These are phyloP conservation scores for Malurus splendens DNA, from an alignment of 2,797 vertebrate species.

Conservation along the genomic window DNA sequence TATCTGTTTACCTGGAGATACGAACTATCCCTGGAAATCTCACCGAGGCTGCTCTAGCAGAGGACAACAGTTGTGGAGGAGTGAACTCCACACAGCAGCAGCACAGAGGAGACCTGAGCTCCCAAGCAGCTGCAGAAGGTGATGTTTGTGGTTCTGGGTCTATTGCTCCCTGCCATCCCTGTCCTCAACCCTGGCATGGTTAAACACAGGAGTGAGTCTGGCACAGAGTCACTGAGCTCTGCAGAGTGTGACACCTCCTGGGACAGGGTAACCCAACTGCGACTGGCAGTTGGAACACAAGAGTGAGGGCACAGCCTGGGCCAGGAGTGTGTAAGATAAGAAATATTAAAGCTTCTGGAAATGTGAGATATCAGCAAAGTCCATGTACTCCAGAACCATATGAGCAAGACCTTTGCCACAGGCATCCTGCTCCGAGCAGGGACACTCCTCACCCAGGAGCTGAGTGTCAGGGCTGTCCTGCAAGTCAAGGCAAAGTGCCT, in stretches of 20 bases:
- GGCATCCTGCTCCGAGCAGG: not conserved
- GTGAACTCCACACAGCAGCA: not conserved
- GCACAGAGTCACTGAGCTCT: not conserved
- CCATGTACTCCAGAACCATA: not conserved
- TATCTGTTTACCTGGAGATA: not conserved
- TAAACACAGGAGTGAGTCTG: not conserved
- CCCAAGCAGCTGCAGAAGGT: not conserved
- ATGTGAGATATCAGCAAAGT: not conserved
- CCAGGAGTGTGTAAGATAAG: not conserved
- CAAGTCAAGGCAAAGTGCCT: not conserved
- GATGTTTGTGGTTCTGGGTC: not conserved
- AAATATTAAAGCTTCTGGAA: not conserved
- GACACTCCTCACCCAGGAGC: not conserved
- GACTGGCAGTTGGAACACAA: not conserved
- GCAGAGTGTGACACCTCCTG: not conserved
- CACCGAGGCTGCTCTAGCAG: not conserved
- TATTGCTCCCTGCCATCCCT: not conserved
- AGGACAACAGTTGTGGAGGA: not conserved
- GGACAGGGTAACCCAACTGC: rapidly evolving
- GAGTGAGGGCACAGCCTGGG: not conserved
- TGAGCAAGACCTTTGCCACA: not conserved
- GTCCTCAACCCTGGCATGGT: not conserved
- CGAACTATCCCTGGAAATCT: not conserved
- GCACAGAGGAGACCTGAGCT: not conserved
- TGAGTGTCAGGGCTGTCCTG: not conserved